Evolutionary conservation across 2,797 vertebrate genomes (phyloP).

Genomic region (Sphenopsis melanotis): DNA sequence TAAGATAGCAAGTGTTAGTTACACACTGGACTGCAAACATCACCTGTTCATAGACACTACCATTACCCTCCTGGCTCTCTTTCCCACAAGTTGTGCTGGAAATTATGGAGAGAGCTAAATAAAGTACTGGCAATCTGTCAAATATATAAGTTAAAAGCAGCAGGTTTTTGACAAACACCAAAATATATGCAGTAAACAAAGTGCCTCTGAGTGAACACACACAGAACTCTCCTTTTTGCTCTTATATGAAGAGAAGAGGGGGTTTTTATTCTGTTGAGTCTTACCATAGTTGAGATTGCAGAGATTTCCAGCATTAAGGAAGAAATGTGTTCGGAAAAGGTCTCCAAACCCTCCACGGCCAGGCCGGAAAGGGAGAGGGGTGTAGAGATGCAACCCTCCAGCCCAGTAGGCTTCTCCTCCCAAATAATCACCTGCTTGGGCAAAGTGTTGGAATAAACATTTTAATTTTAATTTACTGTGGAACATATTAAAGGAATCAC

Average conservation of each 20-base stretch:
- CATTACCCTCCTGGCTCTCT: neutral
- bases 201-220: neutral
- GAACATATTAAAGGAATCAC: neutral
- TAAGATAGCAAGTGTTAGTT: neutral
- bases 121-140: neutral
- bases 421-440: slow-evolving; percentile 89
- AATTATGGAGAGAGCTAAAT: neutral
- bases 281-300: slow-evolving; percentile 97
- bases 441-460: neutral
- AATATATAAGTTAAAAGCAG: neutral
- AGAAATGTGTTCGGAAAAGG: slow-evolving; percentile 95
- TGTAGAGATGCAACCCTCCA: slow-evolving; percentile 91
- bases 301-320: slow-evolving; percentile 96
- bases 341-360: slow-evolving; percentile 92
- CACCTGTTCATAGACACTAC: neutral
- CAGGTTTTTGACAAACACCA: neutral
- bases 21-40: neutral
- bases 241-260: neutral
- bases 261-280: neutral
- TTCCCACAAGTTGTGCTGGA: neutral
- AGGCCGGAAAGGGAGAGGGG: slow-evolving; percentile 93
- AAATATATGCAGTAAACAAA: neutral
- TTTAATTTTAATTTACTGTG: neutral
- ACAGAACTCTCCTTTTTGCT: neutral
- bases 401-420: slow-evolving; percentile 97